Base-by-base conservation (phyloP, 1,140 invertebrate genomes). In the Uloborus diversus region DNA sequence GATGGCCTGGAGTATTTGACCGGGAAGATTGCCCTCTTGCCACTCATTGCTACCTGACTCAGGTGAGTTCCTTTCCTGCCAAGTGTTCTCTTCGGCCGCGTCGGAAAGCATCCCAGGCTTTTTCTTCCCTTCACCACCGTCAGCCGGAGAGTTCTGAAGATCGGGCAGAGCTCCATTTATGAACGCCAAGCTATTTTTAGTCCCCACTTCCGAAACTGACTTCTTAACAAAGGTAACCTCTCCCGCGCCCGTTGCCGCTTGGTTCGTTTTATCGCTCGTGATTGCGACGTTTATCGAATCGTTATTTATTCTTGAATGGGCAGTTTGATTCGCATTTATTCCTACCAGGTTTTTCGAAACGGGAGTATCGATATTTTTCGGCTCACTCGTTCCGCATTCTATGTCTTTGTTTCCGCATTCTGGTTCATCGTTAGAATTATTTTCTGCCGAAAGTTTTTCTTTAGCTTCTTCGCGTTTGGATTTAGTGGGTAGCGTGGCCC, bases 1-100 rank as follows among this genome's bases (percentile, higher is more conserved):
- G 49, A 78, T 78, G 2, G 73, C 73, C 49, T 78, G 73, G 23
- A 78, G 32, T 65, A 78, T 78, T 42, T 78, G 73, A 2, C 61
- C 62, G 1, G 73, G 47, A 30, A 66, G 2, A 3, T 61, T 56
- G 11, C 35, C n/a, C 4, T 37, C 69, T 32, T 61, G 33, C 69
- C 69, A 73, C 28, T 78, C 73, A 27, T 28, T 56, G 25, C 42
- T 66, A 49, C 57, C 61, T 51, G 28, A 30, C 20, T n/a, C n/a
- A 20, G 27, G 11, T 35, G 32, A 20, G 32, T 49, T 33, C 7
- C 37, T 28, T 9, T 47, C 49, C 30, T 17, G 30, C 32, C 32
- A 28, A n/a, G 32, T 20, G 4, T 14, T 23, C 30, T 65, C 73
- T 37, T 61, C 73, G 3, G 30, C 69, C 32, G 13, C 32, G 47